Evolutionary conservation across 2,797 vertebrate genomes (phyloP), one percentile per base, ranked within the genome.

Genomic region (Micropoecilia bifurca): DNA sequence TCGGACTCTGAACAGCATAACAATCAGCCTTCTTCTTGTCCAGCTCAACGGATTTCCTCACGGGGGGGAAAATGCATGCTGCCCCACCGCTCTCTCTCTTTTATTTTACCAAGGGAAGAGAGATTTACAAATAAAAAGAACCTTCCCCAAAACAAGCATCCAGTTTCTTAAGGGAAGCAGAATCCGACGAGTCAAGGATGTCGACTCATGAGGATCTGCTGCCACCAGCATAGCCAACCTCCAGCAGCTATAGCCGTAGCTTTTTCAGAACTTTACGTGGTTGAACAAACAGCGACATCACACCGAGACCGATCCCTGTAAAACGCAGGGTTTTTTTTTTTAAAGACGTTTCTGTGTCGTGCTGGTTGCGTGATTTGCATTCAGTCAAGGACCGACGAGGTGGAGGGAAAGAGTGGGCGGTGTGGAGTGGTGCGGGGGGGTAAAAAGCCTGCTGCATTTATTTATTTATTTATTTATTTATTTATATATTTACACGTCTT

Each of bases 391-490:
- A 57, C 55, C 46, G 66, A n/a, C 45, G 66, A 69, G 22, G 66
- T 43, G 36, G 73, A n/a, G 75, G 76, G 74, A 82, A 71, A 84
- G 82, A 77, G 78, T 80, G 83, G 85, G 86, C 36, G 87, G 83
- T 36, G 81, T 36, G 81, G 82, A 80, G 80, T 30, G 73, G 73
- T 43, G 72, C 30, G 72, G 80, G 76, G 75, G 76, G 36, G n/a
- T n/a, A n/a, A n/a, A 63, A 61, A 83, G 77, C 88, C 91, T 91
- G 90, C 91, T 92, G 94, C 92, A 89, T 92, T 92, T 50, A 50
- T 50, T 25, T 41, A 50, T 20, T 48, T 20, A 5, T 87, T 3
- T 3, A 36, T 88, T 87, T 89, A 79, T n/a, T n/a, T 41, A 50
- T 20, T 48, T 20, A 5, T 87, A 36, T 3, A 36, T 88, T 87